These are phyloP conservation scores for Rhynchophorus ferrugineus DNA, from an alignment of 1,140 invertebrate genomes.

Conservation along the genomic window DNA sequence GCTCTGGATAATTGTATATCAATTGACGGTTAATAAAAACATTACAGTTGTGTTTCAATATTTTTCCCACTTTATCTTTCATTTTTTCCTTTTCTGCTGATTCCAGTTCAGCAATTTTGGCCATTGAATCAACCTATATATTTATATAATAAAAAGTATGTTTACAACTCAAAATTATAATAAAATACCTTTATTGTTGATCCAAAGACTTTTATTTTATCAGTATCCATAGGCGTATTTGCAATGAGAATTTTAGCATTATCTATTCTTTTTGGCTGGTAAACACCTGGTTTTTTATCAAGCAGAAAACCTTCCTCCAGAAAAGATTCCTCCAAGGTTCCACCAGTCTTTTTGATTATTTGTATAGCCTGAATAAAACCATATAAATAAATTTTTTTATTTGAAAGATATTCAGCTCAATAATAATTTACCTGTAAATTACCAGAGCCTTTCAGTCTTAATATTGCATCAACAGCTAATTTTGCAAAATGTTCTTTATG, in stretches of 20 bases:
- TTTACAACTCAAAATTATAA: too few relatives aligned
- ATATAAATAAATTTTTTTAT: neutral
- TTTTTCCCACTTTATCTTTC: constrained; percentile 98
- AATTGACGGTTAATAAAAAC: constrained; percentile 99
- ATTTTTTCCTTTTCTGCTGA: constrained; percentile 98
- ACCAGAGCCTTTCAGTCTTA: constrained; percentile 91
- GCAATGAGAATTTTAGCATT: constrained; percentile 96
- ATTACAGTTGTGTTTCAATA: constrained; percentile 91
- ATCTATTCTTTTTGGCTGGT: constrained; percentile 84
- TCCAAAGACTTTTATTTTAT: constrained; percentile 99
- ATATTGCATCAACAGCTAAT: constrained; percentile 89
- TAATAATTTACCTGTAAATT: constrained; percentile 53
- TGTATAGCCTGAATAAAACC: constrained; percentile 15
- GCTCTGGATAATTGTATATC: constrained; percentile 99
- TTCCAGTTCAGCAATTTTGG: constrained; percentile 97
- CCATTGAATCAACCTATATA: constrained; percentile 93
- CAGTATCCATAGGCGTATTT: constrained; percentile 99
- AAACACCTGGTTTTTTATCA: constrained; percentile 90
- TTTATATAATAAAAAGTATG: too few relatives aligned
- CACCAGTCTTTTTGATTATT: constrained; percentile 56
- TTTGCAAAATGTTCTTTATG: constrained; percentile 96
- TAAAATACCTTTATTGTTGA: constrained; percentile 70
- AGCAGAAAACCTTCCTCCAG: constrained; percentile 97
- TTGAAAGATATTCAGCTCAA: neutral
- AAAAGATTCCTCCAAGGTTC: constrained; percentile 88